Base-by-base conservation (phyloP, 2,113 vertebrate genomes). In the mouse (Mus musculus) region DNA sequence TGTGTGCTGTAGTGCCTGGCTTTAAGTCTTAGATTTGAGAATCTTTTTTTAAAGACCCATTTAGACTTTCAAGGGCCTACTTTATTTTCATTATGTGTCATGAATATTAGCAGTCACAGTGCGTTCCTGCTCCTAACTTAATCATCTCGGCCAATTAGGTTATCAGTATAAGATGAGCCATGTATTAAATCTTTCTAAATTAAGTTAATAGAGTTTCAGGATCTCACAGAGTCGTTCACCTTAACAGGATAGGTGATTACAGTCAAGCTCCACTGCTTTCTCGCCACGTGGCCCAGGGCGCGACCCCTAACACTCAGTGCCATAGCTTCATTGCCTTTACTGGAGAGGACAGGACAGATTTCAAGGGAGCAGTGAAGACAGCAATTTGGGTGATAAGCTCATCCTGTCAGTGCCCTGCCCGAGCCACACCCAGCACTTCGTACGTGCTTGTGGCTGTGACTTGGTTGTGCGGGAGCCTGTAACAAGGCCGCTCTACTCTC, bases 31-130 rank as follows among this genome's bases (percentile, higher is more conserved):
- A 46, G 65, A 22, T 56, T 82, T 93, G 72, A 92, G 49, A 71
- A 30, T 87, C n/a, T 88, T 94, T 92, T 92, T 86, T 33, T 92
- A 9, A 65, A 87, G 59, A 69, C 80, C 22, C 61, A 73, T 77
- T 92, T 92, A 88, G 85, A 90, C 77, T 88, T 88, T 94, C 52
- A 96, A 72, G 89, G 56, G 20, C 63, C 80, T 72, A 4, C 86
- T 94, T 96, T 92, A 26, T 90, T 63, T 75, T 93, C 69, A 26
- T 88, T 85, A 93, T 75, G 16, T 81, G 52, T 14, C 52, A 80
- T 89, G 85, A 96, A 88, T 91, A 87, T 63, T 86, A 56, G 49
- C 65, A 81, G 52, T 22, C 46, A 59, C 49, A 92, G 89, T 76
- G 72, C 89, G 36, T 86, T 91, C 49, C n/a, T 85, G 56, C n/a